Base-by-base conservation (phyloP, 2,797 vertebrate species). In the Adelosebastes latens region DNA sequence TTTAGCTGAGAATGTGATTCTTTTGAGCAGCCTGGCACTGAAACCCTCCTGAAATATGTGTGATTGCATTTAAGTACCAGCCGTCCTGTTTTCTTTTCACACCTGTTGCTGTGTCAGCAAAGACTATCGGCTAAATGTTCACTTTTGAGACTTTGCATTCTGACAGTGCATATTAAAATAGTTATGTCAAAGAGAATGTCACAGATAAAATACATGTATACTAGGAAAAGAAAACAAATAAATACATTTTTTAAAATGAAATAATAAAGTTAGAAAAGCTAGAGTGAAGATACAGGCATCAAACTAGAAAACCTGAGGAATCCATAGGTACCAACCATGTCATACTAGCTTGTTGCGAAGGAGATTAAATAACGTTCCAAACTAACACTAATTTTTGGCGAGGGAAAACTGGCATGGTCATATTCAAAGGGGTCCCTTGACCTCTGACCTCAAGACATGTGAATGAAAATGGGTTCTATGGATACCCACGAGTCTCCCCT, bases 381-480 rank as follows among this genome's bases (percentile, higher is more conserved):
- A 49, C 46, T 4, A 1, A 18, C 16, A 8, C 46, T 0, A 49
- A 0, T 1, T 20, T 49, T 0, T 49, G 18, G 46, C 0, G 46
- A 49, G 46, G 46, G 0, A 0, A 49, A 49, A 49, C 46, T 49
- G 0, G 0, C 42, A 49, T 49, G 42, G 16, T 0, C 0, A 20
- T 49, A 20, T 49, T 49, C 42, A 49, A 49, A 49, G 42, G 0
- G 18, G 42, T 49, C 6, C 16, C 0, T 49, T 49, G 42, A 49
- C 18, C 42, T 49, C 16, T 49, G 42, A 49, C 42, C 42, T 49
- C 16, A 20, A 49, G 42, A 20, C 20, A 0, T 49, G 42, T 49
- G 42, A 18, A 49, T 49, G 0, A 8, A 49, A 49, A 49, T 49
- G 0, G 0, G 16, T 49, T 49, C 42, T 49, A 8, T 20, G 3